phyloP scores from a whole-genome alignment of 1,140 invertebrate species.

The Coboldia fuscipes region DNA sequence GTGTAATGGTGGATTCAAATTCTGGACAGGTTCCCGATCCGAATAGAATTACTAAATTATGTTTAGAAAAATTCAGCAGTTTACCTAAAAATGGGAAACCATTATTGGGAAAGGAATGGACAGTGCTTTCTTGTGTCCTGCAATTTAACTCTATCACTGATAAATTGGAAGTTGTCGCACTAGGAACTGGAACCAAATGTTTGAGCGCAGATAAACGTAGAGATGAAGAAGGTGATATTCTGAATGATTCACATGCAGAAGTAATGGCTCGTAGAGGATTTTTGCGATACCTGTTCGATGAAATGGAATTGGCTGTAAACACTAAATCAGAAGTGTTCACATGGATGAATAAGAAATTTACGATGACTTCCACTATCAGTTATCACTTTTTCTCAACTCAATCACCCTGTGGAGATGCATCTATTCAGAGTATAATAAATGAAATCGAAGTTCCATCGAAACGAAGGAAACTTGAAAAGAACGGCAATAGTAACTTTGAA shows the following conservation, averaged over 20 bases:
- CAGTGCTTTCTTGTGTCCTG: constrained; percentile 53
- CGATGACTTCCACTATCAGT: constrained; percentile 31
- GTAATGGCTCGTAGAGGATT: constrained; percentile 64
- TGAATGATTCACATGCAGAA: constrained; percentile 87
- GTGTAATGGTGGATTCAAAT: too few relatives aligned
- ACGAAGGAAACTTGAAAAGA: constrained; percentile 13
- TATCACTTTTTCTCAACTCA: constrained; percentile 79
- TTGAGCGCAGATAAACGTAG: constrained; percentile 46
- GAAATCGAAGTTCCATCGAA: constrained; percentile 8
- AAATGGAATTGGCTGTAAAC: constrained; percentile 23
- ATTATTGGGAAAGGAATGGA: constrained; percentile 52
- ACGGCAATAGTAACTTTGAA: not conserved
- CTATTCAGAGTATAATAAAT: constrained; percentile 47
- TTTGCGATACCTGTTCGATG: constrained; percentile 51
- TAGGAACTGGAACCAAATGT: constrained; percentile 83
- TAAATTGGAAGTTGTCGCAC: constrained; percentile 39
- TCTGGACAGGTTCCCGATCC: too few relatives aligned
- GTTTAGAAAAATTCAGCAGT: constrained; percentile 33
- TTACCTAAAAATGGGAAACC: constrained; percentile 70
- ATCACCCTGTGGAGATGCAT: constrained; percentile 83
- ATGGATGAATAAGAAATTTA: constrained; percentile 17
- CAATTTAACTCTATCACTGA: constrained; percentile 21
- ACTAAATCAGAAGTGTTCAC: constrained; percentile 21
- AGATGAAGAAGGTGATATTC: constrained; percentile 37
- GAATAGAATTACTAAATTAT: constrained; percentile 30